phyloP scores from a whole-genome alignment of 2,797 vertebrate genomes.

The Cynopterus sphinx region DNA sequence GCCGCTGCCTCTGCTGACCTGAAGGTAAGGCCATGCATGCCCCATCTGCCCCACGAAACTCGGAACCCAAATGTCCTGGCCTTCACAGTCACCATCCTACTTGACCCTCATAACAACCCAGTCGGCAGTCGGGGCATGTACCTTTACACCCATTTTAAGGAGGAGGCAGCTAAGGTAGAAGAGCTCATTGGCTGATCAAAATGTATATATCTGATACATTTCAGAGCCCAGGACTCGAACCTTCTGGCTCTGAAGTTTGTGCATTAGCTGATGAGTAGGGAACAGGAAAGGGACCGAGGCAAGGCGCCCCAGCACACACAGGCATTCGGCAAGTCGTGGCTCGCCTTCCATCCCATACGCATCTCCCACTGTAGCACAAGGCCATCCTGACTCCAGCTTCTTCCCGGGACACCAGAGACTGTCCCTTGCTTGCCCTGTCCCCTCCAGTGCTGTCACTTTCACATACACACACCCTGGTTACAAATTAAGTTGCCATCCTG shows the following conservation, averaged over 20 bases:
- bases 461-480: not conserved
- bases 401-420: not conserved
- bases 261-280: not conserved
- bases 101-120: not conserved
- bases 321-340: too few relatives aligned
- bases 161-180: not conserved
- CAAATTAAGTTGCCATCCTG: not conserved
- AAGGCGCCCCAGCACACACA: accelerated
- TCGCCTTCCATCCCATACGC: accelerated
- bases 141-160: not conserved
- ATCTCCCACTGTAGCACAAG: not conserved
- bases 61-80: not conserved
- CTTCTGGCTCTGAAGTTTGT: not conserved
- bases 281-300: not conserved
- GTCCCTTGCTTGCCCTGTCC: not conserved
- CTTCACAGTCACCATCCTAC: too few relatives aligned
- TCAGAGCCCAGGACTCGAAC: not conserved
- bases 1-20: constrained; percentile 85
- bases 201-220: not conserved
- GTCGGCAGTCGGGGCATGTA: not conserved
- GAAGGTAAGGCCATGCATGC: constrained; percentile 78
- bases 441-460: not conserved
- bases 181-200: not conserved
- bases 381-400: not conserved
- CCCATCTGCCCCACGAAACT: accelerated